These are phyloP conservation scores for Pinna nobilis DNA, from an alignment of 1,140 invertebrate genomes.

Conservation along the genomic window DNA sequence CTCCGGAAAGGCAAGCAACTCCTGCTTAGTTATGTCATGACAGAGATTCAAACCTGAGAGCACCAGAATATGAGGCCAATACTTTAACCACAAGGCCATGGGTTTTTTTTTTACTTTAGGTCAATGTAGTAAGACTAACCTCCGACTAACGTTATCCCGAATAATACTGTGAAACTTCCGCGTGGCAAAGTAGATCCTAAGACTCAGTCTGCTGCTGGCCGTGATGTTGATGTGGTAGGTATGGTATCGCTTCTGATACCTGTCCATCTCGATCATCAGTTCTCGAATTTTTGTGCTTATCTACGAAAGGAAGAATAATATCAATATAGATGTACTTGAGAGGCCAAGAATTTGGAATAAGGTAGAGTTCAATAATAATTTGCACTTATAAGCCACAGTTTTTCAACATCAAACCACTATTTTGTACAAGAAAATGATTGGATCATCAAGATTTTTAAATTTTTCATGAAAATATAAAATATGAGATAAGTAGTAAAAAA, in stretches of 20 bases:
- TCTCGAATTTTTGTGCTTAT: conserved; percentile 49
- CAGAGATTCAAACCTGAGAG: not conserved
- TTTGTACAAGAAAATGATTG: no score
- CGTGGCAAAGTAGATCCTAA: conserved; percentile 59
- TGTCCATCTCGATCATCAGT: conserved; percentile 65
- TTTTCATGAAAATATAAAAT: no score
- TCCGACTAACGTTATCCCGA: conserved; percentile 56
- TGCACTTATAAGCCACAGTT: no score
- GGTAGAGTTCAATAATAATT: no score
- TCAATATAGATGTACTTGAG: not conserved
- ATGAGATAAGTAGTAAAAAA: no score
- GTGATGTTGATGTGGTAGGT: conserved; percentile 63
- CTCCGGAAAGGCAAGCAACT: no score
- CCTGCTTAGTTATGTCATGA: no score
- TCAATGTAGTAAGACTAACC: conserved; percentile 38
- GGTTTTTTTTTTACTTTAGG: not conserved
- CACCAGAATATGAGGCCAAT: not conserved
- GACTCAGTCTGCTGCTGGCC: conserved; percentile 54
- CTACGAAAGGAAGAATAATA: conserved; percentile 41
- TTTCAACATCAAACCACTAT: no score
- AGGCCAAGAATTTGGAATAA: not conserved
- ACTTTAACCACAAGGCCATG: not conserved
- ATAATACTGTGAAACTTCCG: conserved; percentile 56
- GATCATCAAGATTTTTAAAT: no score
- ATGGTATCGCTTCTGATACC: conserved; percentile 66